phyloP scores from a whole-genome alignment of 2,888 invertebrate genomes.

The Pogonocherus hispidulus region DNA sequence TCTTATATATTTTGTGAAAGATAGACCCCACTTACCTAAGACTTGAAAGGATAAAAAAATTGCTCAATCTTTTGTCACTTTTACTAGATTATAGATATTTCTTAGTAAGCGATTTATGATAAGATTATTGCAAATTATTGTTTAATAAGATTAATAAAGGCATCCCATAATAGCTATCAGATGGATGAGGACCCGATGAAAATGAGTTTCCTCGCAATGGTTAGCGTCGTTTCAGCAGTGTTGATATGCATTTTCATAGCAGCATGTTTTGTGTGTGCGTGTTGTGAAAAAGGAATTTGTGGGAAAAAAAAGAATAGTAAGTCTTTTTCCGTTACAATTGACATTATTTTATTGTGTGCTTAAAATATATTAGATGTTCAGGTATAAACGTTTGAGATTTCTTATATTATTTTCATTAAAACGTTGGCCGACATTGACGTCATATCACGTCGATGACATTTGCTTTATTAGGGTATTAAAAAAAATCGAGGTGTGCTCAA shows the following conservation, averaged over 20 bases:
- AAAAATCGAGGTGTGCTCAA: too few species aligned
- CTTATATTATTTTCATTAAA: too few species aligned
- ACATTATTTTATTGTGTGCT: too few species aligned
- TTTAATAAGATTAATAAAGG: neutral
- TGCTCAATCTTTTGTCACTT: neutral
- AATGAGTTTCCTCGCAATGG: neutral
- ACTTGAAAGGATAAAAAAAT: neutral
- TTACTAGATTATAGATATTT: neutral
- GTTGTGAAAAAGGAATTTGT: neutral
- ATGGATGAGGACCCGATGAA: neutral
- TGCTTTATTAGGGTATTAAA: too few species aligned
- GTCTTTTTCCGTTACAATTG: neutral
- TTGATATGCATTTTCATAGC: neutral
- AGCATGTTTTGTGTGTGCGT: neutral
- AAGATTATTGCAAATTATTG: neutral
- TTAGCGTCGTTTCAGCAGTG: neutral
- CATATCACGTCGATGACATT: too few species aligned
- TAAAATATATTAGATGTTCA: too few species aligned
- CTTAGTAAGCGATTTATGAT: neutral
- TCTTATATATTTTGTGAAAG: too few species aligned
- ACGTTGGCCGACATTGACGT: too few species aligned
- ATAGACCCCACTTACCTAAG: too few species aligned
- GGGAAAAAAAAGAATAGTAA: neutral
- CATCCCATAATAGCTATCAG: neutral
- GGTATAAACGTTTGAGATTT: too few species aligned